These are phyloP conservation scores for Encarsia formosa DNA, from an alignment of 2,888 invertebrate genomes.

Conservation along the genomic window DNA sequence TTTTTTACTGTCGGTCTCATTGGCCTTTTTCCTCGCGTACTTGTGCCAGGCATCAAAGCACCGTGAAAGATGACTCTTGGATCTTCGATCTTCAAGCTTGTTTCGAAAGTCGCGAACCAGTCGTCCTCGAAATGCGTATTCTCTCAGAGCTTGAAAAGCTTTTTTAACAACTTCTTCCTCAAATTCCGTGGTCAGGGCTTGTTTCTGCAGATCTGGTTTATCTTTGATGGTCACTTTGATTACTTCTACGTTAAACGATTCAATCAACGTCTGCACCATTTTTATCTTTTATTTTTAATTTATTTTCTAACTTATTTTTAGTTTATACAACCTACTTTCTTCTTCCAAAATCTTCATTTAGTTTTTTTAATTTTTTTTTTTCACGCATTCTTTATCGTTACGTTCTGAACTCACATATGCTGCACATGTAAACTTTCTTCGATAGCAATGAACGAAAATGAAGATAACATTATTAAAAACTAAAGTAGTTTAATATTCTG, in stretches of 20 bases:
- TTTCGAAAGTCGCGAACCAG: slow-evolving; percentile 33
- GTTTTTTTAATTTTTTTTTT: too few relatives aligned
- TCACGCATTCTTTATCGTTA: too few relatives aligned
- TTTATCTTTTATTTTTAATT: too few relatives aligned
- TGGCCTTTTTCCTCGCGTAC: neutral
- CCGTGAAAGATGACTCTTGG: slow-evolving; percentile 29
- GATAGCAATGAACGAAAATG: too few relatives aligned
- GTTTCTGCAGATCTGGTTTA: slow-evolving; percentile 2
- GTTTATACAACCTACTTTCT: too few relatives aligned
- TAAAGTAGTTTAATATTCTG: too few relatives aligned
- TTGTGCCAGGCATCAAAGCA: slow-evolving; percentile 38
- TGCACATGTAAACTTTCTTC: too few relatives aligned
- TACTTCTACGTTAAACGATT: slow-evolving; percentile 12
- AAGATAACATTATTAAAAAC: too few relatives aligned
- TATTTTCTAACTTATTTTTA: too few relatives aligned
- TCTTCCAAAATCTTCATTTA: too few relatives aligned
- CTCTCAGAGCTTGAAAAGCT: slow-evolving; percentile 32
- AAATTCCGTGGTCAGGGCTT: neutral
- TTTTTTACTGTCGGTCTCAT: neutral
- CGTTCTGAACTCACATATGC: too few relatives aligned
- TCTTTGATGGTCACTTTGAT: slow-evolving; percentile 24
- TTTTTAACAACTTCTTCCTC: neutral
- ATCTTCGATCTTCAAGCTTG: slow-evolving; percentile 31
- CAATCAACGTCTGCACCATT: slow-evolving; percentile 14
- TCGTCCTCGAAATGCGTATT: slow-evolving; percentile 32